These are phyloP conservation scores for Cynaeus angustus DNA, from an alignment of 2,888 invertebrate genomes.

Conservation along the genomic window DNA sequence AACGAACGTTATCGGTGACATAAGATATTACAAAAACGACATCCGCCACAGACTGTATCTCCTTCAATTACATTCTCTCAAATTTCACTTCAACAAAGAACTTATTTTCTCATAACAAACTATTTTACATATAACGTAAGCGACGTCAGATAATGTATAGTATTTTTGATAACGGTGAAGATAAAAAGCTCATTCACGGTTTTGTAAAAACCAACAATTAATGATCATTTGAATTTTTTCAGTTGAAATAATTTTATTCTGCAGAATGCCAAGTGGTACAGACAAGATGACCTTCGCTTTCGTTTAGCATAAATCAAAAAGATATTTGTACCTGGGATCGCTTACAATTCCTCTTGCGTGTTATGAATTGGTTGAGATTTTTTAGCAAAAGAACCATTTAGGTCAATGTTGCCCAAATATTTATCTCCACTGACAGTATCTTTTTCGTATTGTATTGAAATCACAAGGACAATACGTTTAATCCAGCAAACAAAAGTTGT, in stretches of 20 bases:
- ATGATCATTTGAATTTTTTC: conserved; percentile 1
- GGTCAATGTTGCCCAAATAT: conserved; percentile 2
- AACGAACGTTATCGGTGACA: background rate
- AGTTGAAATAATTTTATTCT: conserved; percentile 9
- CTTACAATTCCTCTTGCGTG: conserved; percentile 1
- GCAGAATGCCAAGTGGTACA: conserved; percentile 15
- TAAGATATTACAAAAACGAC: background rate
- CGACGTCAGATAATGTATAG: too few relatives aligned
- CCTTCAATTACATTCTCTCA: background rate
- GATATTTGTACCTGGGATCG: conserved; percentile 15
- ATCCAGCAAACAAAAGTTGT: background rate
- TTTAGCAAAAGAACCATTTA: background rate
- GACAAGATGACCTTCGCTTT: conserved; percentile 30
- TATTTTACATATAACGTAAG: too few relatives aligned
- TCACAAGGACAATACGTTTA: conserved; percentile 1
- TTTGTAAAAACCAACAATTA: background rate
- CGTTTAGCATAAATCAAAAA: conserved; percentile 29
- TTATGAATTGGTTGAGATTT: background rate
- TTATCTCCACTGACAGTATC: background rate
- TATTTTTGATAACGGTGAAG: background rate
- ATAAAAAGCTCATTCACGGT: background rate
- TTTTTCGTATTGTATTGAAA: conserved; percentile 2
- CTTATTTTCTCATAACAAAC: too few relatives aligned
- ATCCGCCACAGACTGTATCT: background rate
- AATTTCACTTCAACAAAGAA: background rate